A percentile compares a stretch with the other conserved stretches of the same genome.
These are phyloP conservation scores for Salvelinus fontinalis DNA, from an alignment of 2,113 vertebrate genomes.

Conservation along the genomic window DNA sequence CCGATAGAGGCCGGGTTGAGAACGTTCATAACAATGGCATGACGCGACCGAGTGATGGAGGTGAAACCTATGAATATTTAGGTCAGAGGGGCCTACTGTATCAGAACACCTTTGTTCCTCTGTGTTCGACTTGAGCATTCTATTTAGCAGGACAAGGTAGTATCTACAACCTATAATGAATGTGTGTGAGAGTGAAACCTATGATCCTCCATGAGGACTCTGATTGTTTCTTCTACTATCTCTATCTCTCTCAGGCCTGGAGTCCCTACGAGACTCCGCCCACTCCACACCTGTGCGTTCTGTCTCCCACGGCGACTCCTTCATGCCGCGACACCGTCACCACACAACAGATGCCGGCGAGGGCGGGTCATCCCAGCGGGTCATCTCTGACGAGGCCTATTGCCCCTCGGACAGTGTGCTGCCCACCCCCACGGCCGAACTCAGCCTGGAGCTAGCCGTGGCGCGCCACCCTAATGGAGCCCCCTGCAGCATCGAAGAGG, in stretches of 20 bases:
- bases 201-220: background rate
- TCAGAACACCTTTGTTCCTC: too few species aligned
- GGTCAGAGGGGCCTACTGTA: too few species aligned
- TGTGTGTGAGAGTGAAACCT: too few species aligned
- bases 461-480: slow-evolving; percentile 83
- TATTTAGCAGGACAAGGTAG: too few species aligned
- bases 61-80: too few species aligned
- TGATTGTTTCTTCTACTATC: background rate
- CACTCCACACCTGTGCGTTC: slow-evolving; percentile 90
- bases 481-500: slow-evolving; percentile 85
- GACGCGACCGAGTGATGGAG: too few species aligned
- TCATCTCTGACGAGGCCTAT: slow-evolving; percentile 89
- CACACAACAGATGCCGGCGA: slow-evolving; percentile 76
- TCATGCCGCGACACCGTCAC: slow-evolving; percentile 69
- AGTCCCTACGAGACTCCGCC: slow-evolving; percentile 90
- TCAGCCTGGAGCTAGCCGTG: slow-evolving; percentile 82
- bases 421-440: slow-evolving; percentile 88
- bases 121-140: too few species aligned
- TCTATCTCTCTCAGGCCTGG: slow-evolving; percentile 78
- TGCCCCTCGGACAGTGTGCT: slow-evolving; percentile 89
- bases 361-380: slow-evolving; percentile 59
- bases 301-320: slow-evolving; percentile 82
- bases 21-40: too few species aligned
- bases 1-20: too few species aligned
- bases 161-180: too few species aligned